phyloP scores from a whole-genome alignment of 1,140 invertebrate species.

The Dermatophagoides farinae region DNA sequence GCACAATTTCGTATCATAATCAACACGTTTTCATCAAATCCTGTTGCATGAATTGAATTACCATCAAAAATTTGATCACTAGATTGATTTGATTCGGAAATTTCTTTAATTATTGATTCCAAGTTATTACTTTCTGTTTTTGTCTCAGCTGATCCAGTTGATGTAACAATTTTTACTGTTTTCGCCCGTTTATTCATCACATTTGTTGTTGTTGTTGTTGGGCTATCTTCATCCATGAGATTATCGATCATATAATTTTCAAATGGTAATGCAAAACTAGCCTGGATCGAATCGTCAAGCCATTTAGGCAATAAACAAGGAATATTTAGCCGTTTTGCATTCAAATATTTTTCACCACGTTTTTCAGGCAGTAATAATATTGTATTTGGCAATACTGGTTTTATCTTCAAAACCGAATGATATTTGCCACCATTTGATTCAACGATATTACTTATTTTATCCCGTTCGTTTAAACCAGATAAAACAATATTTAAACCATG shows the following conservation, averaged over 20 bases:
- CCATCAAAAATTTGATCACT: background rate
- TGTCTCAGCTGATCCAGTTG: background rate
- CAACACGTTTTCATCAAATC: background rate
- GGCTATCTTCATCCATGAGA: background rate
- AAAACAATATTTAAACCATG: background rate
- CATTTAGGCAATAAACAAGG: conserved; percentile 2
- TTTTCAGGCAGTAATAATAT: background rate
- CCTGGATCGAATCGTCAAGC: conserved; percentile 5
- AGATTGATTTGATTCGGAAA: background rate
- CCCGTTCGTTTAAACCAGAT: background rate
- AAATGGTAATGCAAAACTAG: background rate
- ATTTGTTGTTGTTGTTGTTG: background rate
- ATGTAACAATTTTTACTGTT: background rate
- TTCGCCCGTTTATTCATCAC: background rate
- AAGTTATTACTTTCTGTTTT: background rate
- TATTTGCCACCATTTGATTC: conserved; percentile 1
- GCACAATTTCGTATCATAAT: background rate
- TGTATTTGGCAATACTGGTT: background rate
- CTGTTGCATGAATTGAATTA: background rate
- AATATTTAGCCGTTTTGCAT: background rate
- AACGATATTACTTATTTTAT: background rate
- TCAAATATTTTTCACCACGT: conserved; percentile 4
- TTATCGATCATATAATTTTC: background rate
- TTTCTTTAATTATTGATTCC: background rate
- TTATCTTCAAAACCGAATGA: background rate